These are phyloP conservation scores for Dinoponera quadriceps DNA, from an alignment of 1,140 invertebrate species.

Conservation along the genomic window DNA sequence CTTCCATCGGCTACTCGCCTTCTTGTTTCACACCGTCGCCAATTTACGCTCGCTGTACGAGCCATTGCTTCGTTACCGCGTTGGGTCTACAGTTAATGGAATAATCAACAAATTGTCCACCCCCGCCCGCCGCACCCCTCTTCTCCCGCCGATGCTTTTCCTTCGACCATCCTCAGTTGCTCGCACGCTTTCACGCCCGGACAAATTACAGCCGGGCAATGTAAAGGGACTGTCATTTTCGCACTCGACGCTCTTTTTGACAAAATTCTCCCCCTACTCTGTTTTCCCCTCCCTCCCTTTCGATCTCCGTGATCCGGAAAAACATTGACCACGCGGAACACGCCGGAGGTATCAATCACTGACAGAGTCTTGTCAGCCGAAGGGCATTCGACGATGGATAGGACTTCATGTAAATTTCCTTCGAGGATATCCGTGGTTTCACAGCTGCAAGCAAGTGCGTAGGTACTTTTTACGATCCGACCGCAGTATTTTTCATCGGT, in stretches of 20 bases:
- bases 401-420: slow-evolving; percentile 13
- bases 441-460: not conserved
- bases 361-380: not conserved
- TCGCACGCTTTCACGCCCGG: not conserved
- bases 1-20: slow-evolving; percentile 3
- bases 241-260: too few species aligned
- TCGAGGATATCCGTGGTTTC: slow-evolving; percentile 4
- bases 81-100: not conserved
- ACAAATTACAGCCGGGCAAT: not conserved
- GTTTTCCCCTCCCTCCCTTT: not conserved
- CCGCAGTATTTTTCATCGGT: slow-evolving; percentile 24
- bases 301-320: not conserved
- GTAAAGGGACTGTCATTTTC: not conserved
- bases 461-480: not conserved
- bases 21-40: slow-evolving; percentile 28
- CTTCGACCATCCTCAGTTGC: not conserved
- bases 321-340: not conserved
- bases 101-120: slow-evolving; percentile 13
- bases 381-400: slow-evolving; percentile 2
- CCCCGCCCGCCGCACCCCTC: not conserved
- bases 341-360: not conserved
- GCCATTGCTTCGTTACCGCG: slow-evolving; percentile 2
- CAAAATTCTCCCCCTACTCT: not conserved
- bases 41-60: slow-evolving; percentile 11
- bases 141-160: not conserved